Evolutionary conservation across 2,888 invertebrate species (phyloP).

Genomic region (Eremobia ochroleuca): DNA sequence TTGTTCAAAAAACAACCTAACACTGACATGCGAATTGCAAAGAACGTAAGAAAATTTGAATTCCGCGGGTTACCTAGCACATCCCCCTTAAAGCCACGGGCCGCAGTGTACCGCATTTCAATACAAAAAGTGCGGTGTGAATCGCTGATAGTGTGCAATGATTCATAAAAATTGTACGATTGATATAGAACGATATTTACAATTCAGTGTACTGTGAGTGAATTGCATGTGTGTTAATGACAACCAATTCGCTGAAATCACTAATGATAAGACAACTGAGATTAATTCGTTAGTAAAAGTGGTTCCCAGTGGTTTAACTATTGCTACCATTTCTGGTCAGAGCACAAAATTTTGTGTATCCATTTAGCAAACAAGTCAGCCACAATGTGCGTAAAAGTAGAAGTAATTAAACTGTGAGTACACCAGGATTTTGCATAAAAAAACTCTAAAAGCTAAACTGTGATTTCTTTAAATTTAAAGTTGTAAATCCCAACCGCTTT

Average conservation of each 20-base stretch:
- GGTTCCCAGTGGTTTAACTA: not conserved
- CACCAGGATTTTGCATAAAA: not conserved
- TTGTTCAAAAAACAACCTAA: no score
- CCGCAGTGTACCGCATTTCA: no score
- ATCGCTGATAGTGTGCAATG: no score
- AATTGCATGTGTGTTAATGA: not conserved
- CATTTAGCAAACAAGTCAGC: not conserved
- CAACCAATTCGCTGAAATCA: not conserved
- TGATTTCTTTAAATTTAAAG: constrained; percentile 28
- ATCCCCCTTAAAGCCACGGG: no score
- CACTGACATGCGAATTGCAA: no score
- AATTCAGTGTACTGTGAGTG: not conserved
- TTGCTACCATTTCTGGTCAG: not conserved
- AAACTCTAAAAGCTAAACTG: constrained; percentile 12
- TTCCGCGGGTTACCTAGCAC: no score
- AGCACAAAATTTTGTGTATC: not conserved
- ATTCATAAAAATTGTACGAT: no score
- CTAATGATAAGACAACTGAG: not conserved
- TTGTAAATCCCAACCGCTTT: constrained; percentile 24
- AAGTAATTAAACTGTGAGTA: not conserved
- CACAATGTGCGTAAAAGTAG: not conserved
- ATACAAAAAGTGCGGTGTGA: no score
- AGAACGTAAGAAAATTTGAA: no score
- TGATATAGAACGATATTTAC: no score
- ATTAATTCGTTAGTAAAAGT: not conserved